A percentile compares a stretch with the other conserved stretches of the same genome.
These are phyloP conservation scores for Apteryx owenii DNA, from an alignment of 2,113 vertebrate genomes.

Conservation along the genomic window DNA sequence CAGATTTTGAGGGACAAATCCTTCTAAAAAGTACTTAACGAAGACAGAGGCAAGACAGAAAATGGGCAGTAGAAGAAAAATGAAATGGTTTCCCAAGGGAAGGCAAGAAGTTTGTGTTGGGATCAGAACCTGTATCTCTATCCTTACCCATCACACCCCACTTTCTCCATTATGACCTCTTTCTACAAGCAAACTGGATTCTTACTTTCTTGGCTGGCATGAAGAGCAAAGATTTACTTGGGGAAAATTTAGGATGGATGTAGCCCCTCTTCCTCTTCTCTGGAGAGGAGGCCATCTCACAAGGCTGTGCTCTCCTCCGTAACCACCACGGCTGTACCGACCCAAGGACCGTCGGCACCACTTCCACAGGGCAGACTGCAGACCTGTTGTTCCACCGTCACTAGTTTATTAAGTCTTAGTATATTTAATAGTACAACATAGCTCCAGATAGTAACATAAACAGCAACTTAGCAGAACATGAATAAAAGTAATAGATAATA, in stretches of 20 bases:
- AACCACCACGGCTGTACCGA: neutral
- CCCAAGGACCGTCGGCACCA: neutral
- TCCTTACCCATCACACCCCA: neutral
- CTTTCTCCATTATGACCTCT: neutral
- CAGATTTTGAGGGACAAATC: neutral
- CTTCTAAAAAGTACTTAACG: neutral
- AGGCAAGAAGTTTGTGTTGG: neutral
- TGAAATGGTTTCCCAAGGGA: neutral
- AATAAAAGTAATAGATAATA: neutral
- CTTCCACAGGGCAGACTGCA: neutral
- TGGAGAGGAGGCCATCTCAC: neutral
- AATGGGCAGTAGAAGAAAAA: neutral
- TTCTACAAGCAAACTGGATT: neutral
- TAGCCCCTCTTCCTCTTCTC: neutral
- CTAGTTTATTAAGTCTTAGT: neutral
- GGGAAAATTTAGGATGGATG: neutral
- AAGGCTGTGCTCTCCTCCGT: neutral
- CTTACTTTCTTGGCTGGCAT: neutral
- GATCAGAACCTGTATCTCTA: neutral
- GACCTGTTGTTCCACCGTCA: neutral
- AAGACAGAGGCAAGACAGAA: neutral
- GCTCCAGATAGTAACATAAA: neutral
- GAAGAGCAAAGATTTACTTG: neutral
- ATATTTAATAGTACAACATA: neutral
- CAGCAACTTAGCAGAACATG: neutral